phyloP scores from a whole-genome alignment of 2,888 invertebrate genomes.

The Phyllotreta cruciferae region DNA sequence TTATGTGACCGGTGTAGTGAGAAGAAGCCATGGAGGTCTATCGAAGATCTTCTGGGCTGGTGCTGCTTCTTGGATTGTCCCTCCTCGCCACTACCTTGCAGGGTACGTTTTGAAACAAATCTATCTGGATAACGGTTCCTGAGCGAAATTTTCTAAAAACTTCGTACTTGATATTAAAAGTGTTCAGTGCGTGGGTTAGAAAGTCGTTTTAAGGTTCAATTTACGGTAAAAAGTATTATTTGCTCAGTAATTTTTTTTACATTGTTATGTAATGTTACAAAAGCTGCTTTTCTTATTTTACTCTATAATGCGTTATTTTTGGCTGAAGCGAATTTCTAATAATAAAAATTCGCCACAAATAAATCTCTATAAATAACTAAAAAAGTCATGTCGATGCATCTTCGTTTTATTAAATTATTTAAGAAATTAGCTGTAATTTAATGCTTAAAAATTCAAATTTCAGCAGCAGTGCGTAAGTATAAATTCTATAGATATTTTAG shows the following conservation, averaged over 20 bases:
- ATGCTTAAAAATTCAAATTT: conserved; percentile 2
- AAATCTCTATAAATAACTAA: conserved; percentile 46
- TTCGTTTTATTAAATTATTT: conserved; percentile 5
- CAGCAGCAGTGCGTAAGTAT: conserved; percentile 32
- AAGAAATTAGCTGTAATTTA: too few species aligned
- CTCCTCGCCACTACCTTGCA: conserved; percentile 65
- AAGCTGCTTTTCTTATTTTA: conserved; percentile 46
- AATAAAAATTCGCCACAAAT: conserved; percentile 52
- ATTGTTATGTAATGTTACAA: conserved; percentile 52
- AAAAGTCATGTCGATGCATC: conserved; percentile 34
- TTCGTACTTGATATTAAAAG: not conserved
- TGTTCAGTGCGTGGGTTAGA: conserved; percentile 33
- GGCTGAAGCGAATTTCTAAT: conserved; percentile 54
- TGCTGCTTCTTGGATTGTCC: conserved; percentile 64
- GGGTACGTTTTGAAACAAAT: conserved; percentile 59
- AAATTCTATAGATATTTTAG: conserved; percentile 45
- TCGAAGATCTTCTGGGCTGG: conserved; percentile 64
- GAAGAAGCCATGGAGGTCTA: conserved; percentile 65
- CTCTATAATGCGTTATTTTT: conserved; percentile 55
- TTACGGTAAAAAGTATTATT: conserved; percentile 22
- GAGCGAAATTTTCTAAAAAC: not conserved
- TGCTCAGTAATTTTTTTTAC: conserved; percentile 29
- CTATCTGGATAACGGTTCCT: not conserved
- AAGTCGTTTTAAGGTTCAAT: conserved; percentile 27
- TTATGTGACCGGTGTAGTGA: conserved; percentile 60